Conservation (phyloP, 2,797 vertebrate species). For the Acrocephalus scirpaceus region DNA sequence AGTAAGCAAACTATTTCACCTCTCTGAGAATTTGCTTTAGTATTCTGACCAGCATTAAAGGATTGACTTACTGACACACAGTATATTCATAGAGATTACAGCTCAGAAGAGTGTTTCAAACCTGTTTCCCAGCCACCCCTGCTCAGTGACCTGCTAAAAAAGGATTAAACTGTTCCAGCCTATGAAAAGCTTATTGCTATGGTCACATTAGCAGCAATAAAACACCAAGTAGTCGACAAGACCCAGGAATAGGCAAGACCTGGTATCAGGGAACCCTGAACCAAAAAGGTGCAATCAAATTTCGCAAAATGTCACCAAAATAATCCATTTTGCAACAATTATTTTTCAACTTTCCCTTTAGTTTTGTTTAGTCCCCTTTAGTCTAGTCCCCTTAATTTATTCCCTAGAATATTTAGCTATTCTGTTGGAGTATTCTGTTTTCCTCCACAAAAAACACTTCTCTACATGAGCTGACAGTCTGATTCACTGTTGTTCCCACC, state of each 20-base stretch:
- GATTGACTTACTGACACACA: neutral
- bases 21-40: neutral
- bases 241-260: neutral
- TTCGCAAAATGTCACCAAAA: neutral
- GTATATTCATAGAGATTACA: neutral
- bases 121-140: neutral
- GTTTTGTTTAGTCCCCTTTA: neutral
- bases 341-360: neutral
- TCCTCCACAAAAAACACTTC: neutral
- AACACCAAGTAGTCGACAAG: neutral
- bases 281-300: neutral
- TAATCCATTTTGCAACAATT: neutral
- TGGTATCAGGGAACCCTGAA: neutral
- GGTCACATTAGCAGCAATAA: neutral
- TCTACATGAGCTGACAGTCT: neutral
- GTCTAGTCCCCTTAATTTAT: neutral
- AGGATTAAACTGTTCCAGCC: neutral
- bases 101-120: neutral
- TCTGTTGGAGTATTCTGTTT: neutral
- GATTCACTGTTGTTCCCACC: neutral
- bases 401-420: neutral
- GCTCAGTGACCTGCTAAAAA: neutral
- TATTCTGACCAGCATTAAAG: neutral
- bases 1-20: neutral
- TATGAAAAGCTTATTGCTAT: neutral